Conservation (phyloP, 2,797 vertebrate species). For the Tolypeutes matacus region DNA sequence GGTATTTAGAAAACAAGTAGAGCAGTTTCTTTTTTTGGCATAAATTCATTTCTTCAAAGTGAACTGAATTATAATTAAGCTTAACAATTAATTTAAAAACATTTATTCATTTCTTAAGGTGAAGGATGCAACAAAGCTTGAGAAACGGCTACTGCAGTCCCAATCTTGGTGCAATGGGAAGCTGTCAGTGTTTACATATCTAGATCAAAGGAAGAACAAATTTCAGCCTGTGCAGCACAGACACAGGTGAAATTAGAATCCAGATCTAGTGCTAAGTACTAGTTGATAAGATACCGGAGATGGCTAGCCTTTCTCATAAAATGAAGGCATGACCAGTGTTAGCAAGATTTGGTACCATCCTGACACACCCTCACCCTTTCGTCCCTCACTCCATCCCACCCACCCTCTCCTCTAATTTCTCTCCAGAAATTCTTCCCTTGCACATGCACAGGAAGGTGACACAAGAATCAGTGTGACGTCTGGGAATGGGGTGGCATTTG, state of each 20-base stretch:
- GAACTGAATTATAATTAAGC: constrained; percentile 62
- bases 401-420: not conserved
- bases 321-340: not conserved
- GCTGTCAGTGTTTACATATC: not conserved
- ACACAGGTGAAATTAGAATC: not conserved
- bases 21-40: constrained; percentile 28
- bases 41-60: constrained; percentile 5
- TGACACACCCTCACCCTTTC: too few relatives aligned
- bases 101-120: constrained; percentile 29
- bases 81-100: constrained; percentile 56
- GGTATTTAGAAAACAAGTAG: constrained; percentile 52
- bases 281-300: not conserved
- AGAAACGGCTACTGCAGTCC: not conserved
- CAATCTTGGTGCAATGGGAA: not conserved
- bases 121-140: constrained; percentile 3
- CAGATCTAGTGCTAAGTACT: not conserved
- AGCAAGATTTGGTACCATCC: too few relatives aligned
- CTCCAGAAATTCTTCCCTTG: not conserved
- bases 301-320: not conserved
- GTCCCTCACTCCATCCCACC: too few relatives aligned
- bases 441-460: not conserved
- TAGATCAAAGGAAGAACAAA: not conserved
- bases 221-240: too few relatives aligned
- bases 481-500: not conserved
- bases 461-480: not conserved